Percentiles rank a stretch among this genome's conserved stretches.
phyloP scores from a whole-genome alignment of 1,140 invertebrate species.

The Cotesia typhae region DNA sequence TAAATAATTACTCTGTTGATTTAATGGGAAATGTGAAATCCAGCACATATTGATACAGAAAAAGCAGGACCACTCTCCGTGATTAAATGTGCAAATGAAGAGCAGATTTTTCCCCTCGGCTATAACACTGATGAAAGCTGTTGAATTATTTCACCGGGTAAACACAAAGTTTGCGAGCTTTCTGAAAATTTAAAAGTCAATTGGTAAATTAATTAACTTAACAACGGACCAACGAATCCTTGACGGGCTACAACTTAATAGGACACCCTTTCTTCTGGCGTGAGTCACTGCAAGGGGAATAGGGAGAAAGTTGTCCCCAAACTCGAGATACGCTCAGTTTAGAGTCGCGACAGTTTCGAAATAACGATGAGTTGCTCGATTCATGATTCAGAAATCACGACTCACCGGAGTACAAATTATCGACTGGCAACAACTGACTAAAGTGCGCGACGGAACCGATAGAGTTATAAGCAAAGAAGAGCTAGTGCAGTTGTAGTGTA shows the following conservation, averaged over 20 bases:
- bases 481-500: too few relatives aligned
- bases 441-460: too few relatives aligned
- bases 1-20: conserved; percentile 19
- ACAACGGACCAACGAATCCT: neutral
- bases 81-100: conserved; percentile 34
- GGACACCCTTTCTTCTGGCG: neutral
- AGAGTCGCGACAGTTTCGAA: conserved; percentile 3
- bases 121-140: neutral
- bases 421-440: neutral
- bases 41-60: conserved; percentile 11
- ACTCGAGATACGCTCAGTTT: neutral
- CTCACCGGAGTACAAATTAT: conserved; percentile 5
- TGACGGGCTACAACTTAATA: neutral
- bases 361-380: conserved; percentile 1
- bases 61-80: conserved; percentile 25
- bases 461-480: too few relatives aligned
- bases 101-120: conserved; percentile 5
- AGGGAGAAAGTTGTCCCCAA: neutral
- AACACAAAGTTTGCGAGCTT: conserved; percentile 1
- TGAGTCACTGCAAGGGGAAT: neutral
- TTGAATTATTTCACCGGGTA: neutral
- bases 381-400: neutral
- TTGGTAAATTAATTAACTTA: conserved; percentile 14
- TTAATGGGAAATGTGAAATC: conserved; percentile 21
- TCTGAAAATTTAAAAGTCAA: neutral